Evolutionary conservation across 2,888 invertebrate genomes (phyloP), one percentile per base, ranked within the genome.

Genomic region (Blastobasis lacticolella): DNA sequence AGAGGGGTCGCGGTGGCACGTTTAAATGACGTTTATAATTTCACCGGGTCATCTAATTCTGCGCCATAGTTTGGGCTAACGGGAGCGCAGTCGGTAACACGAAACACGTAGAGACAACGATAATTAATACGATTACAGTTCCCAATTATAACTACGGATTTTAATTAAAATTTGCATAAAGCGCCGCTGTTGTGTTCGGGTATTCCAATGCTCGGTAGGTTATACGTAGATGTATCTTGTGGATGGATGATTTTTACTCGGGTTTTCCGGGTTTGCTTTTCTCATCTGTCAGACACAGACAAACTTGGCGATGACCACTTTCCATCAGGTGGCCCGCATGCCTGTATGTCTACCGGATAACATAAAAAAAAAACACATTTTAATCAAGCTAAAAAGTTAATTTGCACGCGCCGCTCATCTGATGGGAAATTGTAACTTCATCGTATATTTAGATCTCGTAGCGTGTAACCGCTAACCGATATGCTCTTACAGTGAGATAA

Each of bases 1-100:
- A 23, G 2, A 23, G 23, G 23, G 23, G 23, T 23, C 23, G 23
- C 23, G 23, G 23, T 23, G 23, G 23, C 42, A 52, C 42, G 49
- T 53, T 56, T 56, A 55, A 56, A 57, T 53, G 50, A 55, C 55
- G 51, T 58, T 55, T 58, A 58, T 23, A 23, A 59, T 58, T 60
- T 59, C 51, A 51, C 46, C 46, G 38, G 37, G 8, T 40, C 46
- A 48, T 50, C 10, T 48, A 37, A 50, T 53, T 50, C 46, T 38
- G 46, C 51, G 49, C 49, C 51, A 57, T 61, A 55, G 56, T 59
- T 57, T 49, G 36, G 50, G 53, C 54, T 41, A 8, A 9, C 23
- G 10, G 10, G 7, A 8, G 23, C 7, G 23, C 23, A 23, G 23
- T 23, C 23, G 23, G 23, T 23, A 23, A 23, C 23, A 23, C 23